phyloP scores from a whole-genome alignment of 1,140 invertebrate species.

The Colletes gigas region DNA sequence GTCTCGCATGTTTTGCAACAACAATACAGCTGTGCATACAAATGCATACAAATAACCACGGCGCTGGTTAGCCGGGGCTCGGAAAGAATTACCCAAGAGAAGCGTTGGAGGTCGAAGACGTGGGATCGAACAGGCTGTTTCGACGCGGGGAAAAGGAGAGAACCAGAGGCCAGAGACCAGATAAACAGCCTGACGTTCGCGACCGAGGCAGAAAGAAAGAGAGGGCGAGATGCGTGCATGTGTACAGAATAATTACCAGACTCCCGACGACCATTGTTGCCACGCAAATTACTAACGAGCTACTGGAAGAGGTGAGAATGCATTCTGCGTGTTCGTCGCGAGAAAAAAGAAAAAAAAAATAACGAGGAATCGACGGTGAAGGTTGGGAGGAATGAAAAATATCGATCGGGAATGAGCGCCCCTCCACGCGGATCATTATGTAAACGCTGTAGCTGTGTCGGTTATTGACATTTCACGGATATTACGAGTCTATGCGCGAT shows the following conservation, averaged over 20 bases:
- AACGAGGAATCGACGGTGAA: slow-evolving; percentile 18
- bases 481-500: neutral
- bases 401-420: slow-evolving; percentile 2
- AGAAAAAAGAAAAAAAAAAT: slow-evolving; percentile 30
- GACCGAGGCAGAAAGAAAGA: neutral
- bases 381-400: neutral
- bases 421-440: slow-evolving; percentile 17
- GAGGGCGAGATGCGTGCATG: slow-evolving; percentile 9
- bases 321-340: slow-evolving; percentile 17
- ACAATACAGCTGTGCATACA: slow-evolving; percentile 67
- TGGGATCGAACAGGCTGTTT: slow-evolving; percentile 57
- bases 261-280: slow-evolving; percentile 62
- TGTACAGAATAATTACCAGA: slow-evolving; percentile 64
- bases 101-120: slow-evolving; percentile 64
- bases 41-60: slow-evolving; percentile 55
- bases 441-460: slow-evolving; percentile 29
- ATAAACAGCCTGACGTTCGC: neutral
- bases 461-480: slow-evolving; percentile 43
- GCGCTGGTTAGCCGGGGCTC: slow-evolving; percentile 37
- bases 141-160: slow-evolving; percentile 3
- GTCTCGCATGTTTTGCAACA: slow-evolving; percentile 69
- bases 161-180: neutral
- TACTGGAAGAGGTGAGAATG: slow-evolving; percentile 54
- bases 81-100: slow-evolving; percentile 62
- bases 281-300: slow-evolving; percentile 63